Conservation (phyloP, 2,113 vertebrate genomes). For the Drymodes brunneopygia region DNA sequence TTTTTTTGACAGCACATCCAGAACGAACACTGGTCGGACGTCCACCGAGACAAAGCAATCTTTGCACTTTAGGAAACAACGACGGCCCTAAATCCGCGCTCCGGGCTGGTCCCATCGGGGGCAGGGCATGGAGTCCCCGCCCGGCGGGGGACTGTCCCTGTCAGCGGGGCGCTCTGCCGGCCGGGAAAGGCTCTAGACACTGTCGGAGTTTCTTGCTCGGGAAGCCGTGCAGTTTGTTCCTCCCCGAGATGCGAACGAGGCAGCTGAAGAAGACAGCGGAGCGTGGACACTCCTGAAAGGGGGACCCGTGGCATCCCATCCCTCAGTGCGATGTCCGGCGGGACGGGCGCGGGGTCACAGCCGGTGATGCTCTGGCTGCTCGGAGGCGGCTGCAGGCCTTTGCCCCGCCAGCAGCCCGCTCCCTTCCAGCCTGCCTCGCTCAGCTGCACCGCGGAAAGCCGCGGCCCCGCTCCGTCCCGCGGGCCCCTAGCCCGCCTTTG, state of each 20-base stretch:
- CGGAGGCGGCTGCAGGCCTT: background rate
- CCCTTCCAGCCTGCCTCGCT: background rate
- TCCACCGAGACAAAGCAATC: background rate
- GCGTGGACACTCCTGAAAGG: background rate
- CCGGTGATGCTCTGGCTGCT: background rate
- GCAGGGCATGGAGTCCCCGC: background rate
- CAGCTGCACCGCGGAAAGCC: background rate
- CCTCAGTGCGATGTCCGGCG: background rate
- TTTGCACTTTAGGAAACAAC: background rate
- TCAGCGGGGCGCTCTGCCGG: background rate
- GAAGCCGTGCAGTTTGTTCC: background rate
- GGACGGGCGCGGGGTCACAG: background rate
- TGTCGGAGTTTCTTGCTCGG: background rate
- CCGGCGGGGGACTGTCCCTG: background rate
- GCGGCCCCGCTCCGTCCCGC: background rate
- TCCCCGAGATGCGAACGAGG: background rate
- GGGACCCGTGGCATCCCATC: background rate
- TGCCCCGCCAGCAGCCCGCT: background rate
- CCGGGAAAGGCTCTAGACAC: accelerated
- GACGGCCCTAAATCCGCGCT: background rate
- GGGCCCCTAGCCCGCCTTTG: background rate
- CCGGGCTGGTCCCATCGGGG: background rate
- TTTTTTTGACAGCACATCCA: background rate
- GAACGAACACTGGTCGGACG: background rate
- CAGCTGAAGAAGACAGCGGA: background rate